Evolutionary conservation across 2,113 vertebrate species (phyloP), one percentile per base, ranked within the genome.

Genomic region (Hypanus sabinus): DNA sequence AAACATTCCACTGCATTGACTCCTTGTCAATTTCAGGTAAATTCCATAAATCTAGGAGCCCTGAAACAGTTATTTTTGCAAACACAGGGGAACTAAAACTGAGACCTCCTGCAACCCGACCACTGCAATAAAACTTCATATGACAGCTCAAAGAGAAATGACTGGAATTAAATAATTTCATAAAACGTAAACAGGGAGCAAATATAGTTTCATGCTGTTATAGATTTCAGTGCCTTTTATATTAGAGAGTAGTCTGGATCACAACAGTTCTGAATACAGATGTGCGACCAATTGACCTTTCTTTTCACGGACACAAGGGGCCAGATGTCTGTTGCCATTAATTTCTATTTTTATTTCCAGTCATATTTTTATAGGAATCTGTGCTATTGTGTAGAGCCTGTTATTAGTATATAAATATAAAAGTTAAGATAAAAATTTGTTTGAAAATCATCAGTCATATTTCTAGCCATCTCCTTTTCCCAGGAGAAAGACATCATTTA

Each of bases 201-300:
- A 85, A 85, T 85, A 85, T 85, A 85, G 10, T 85, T 85, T 79
- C 36, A 79, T 79, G n/a, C 33, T 79, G 76, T 79, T 85, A 85
- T 85, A 85, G 81, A 85, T 85, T 85, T 85, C 81, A 24, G 55
- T 30, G 81, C 24, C 46, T 55, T 12, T 27, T 57, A 55, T 60
- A 85, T 60, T 27, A 60, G 81, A 57, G 0, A 57, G 46, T 30
- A 27, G 81, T 27, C 24, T 30, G 46, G 81, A 57, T 85, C 7
- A 22, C 9, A 85, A 85, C 55, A 24, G 55, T 85, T 85, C 55
- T 57, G 81, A 85, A 85, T 9, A 85, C 24, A 46, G 46, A 85
- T 57, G 81, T 57, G 22, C 24, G 57, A 85, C 57, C 46, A 9
- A 11, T 85, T 85, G 57, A 85, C 81, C 81, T 85, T 55, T 60